phyloP scores from a whole-genome alignment of 2,797 vertebrate genomes.

The Melanitta fusca region DNA sequence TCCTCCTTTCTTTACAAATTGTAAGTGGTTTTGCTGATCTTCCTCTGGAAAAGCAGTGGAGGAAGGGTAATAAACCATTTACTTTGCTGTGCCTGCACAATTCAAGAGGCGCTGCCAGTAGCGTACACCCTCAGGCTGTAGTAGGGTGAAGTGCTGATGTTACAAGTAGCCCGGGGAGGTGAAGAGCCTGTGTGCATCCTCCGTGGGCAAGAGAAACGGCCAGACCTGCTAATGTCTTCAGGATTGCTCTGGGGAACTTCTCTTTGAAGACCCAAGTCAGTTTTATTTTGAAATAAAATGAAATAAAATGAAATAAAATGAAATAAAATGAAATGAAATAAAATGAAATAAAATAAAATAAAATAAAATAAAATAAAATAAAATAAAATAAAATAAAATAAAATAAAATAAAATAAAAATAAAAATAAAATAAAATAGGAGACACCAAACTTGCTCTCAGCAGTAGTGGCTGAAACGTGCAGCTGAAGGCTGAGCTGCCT shows the following conservation, averaged over 20 bases:
- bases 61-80: neutral
- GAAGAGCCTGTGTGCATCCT: neutral
- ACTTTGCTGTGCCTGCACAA: neutral
- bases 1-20: neutral
- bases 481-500: neutral
- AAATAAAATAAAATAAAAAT: too few relatives aligned
- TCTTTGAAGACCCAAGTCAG: neutral
- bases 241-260: neutral
- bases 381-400: neutral
- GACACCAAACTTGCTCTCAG: neutral
- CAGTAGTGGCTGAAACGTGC: neutral
- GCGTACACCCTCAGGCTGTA: too few relatives aligned
- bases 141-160: neutral
- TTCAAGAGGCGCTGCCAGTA: neutral
- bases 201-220: neutral
- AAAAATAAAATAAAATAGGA: too few relatives aligned
- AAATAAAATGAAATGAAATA: too few relatives aligned
- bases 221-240: neutral
- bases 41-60: neutral
- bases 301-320: too few relatives aligned
- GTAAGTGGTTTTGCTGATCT: neutral
- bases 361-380: too few relatives aligned
- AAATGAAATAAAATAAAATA: neutral
- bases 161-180: neutral
- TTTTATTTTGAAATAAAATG: neutral